phyloP scores from a whole-genome alignment of 2,113 vertebrate genomes.

The Henicopernis longicauda region DNA sequence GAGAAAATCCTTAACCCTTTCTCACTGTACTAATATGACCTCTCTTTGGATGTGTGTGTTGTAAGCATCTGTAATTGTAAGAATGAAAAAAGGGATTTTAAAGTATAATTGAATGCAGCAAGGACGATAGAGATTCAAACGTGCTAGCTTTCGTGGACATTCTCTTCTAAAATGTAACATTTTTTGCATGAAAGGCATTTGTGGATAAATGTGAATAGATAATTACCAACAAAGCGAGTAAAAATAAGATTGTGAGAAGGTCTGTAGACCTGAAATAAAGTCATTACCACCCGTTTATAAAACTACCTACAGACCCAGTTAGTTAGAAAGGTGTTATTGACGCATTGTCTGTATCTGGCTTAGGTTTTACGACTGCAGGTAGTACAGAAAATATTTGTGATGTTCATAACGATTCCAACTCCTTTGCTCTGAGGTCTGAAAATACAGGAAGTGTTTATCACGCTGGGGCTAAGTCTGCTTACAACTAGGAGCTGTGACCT shows the following conservation, averaged over 20 bases:
- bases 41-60: not conserved
- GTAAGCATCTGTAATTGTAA: not conserved
- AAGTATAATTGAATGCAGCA: not conserved
- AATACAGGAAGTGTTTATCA: conserved; percentile 16
- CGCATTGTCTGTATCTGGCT: not conserved
- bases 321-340: not conserved
- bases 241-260: not conserved
- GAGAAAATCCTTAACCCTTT: conserved; percentile 42
- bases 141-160: not conserved
- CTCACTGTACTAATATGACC: not conserved
- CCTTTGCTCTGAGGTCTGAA: conserved; percentile 36
- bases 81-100: not conserved
- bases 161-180: not conserved
- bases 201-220: not conserved
- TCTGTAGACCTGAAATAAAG: not conserved
- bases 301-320: not conserved
- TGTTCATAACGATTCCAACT: not conserved
- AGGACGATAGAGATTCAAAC: not conserved
- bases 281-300: not conserved
- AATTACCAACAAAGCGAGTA: not conserved
- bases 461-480: not conserved
- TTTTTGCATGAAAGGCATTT: not conserved
- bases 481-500: conserved; percentile 13
- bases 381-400: not conserved
- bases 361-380: conserved; percentile 8